Evolutionary conservation across 2,888 invertebrate species (phyloP), one percentile per base, ranked within the genome.

Genomic region (Loripinus fragilis): DNA sequence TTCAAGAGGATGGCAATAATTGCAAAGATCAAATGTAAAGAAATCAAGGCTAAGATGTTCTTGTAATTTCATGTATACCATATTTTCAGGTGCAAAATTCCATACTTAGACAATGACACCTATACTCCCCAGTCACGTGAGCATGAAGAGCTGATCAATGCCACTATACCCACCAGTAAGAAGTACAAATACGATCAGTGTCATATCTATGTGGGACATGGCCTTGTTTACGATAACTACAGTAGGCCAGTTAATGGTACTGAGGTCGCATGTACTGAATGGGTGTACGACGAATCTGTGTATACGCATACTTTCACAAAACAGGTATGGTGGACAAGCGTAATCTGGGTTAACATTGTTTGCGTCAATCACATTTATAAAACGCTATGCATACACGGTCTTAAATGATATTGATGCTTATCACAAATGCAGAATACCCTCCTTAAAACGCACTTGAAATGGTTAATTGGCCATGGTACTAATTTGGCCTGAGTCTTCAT

Each of bases 211-310:
- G 66, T 41, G 23, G 50, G 30, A 17, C 45, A 55, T 23, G 20
- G 28, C 2, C n/a, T 48, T 0, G 42, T 45, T 12, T 69, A 76
- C 33, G 66, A 78, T 42, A 79, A 69, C 28, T 35, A 52, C 7
- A 75, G 76, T 23, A 66, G 38, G 28, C 42, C 71, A 5, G 20
- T 48, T 12, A 71, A 55, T 52, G 73, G 77, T 55, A 45, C 30
- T 30, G 72, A 73, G 23, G 68, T 48, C 2, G 74, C 69, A 45
- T 87, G 87, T 74, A 55, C 78, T 28, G 67, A 80, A 23, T 87
- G 87, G 87, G 87, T 87, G 2, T 87, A 84, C 70, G 81, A 79
- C 48, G 64, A 77, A 25, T 45, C 60, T 3, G 74, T 85, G 0
- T 87, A 76, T 45, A 71, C 68, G 2, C 55, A 66, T 33, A 86